Evolutionary conservation across 2,113 vertebrate species (phyloP).

Genomic region (Pelusios castaneus): DNA sequence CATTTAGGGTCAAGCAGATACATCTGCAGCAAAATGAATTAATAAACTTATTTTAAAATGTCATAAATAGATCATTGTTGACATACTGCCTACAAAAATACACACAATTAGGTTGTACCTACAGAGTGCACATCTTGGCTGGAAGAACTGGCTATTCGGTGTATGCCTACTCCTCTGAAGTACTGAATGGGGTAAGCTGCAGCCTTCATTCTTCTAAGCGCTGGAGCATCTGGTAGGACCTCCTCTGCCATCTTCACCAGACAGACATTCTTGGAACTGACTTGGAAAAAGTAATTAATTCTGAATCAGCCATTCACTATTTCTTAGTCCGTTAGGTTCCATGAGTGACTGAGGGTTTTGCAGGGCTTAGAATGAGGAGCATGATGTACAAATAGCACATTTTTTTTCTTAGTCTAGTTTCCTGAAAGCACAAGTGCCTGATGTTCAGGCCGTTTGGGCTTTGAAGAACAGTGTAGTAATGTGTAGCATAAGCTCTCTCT

Average conservation of each 20-base stretch:
- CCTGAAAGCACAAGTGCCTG: background rate
- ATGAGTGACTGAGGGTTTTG: background rate
- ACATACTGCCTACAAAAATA: background rate
- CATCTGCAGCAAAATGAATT: background rate
- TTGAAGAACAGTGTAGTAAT: background rate
- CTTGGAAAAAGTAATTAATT: slow-evolving; percentile 20
- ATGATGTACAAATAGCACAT: background rate
- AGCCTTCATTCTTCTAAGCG: slow-evolving; percentile 7
- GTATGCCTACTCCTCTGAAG: background rate
- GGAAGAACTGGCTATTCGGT: background rate
- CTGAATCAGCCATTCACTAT: slow-evolving; percentile 1
- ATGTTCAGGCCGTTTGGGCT: background rate
- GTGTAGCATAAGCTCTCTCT: background rate
- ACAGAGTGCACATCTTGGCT: background rate
- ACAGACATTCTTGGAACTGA: slow-evolving; percentile 21
- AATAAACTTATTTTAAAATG: too few species aligned
- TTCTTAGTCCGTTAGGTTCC: background rate
- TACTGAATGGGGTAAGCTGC: background rate
- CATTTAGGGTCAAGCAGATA: background rate
- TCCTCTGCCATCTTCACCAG: background rate
- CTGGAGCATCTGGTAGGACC: background rate
- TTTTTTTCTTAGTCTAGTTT: background rate
- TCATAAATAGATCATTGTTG: background rate
- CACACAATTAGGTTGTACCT: background rate
- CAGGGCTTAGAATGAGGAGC: background rate